Conservation (phyloP, 2,888 invertebrate genomes). For the Acronicta alni region DNA sequence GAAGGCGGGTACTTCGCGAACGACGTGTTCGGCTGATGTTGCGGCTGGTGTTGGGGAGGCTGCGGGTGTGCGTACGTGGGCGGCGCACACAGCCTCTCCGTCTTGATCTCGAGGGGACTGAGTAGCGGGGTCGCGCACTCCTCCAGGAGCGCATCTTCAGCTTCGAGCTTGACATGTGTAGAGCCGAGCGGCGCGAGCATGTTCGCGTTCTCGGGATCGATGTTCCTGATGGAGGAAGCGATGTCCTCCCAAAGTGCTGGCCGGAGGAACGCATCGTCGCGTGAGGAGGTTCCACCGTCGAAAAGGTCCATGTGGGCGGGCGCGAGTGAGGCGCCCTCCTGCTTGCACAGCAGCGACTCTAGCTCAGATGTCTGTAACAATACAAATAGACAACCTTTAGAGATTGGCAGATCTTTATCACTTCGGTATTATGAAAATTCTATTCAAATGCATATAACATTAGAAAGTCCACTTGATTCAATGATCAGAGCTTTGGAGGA, state of each 20-base stretch:
- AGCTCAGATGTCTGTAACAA: slow-evolving; percentile 93
- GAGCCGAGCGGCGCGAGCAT: slow-evolving; percentile 92
- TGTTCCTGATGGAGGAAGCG: slow-evolving; percentile 96
- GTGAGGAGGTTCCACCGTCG: slow-evolving; percentile 87
- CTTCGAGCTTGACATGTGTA: slow-evolving; percentile 94
- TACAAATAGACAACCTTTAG: slow-evolving; percentile 29
- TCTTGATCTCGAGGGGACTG: slow-evolving; percentile 94
- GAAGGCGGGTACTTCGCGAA: slow-evolving; percentile 84
- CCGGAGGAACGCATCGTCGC: slow-evolving; percentile 96
- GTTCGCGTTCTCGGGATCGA: slow-evolving; percentile 96
- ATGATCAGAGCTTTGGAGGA: slow-evolving; percentile 35
- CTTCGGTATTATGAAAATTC: slow-evolving; percentile 53
- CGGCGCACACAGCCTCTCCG: slow-evolving; percentile 91
- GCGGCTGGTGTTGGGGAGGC: slow-evolving; percentile 76
- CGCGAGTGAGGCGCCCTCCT: slow-evolving; percentile 91
- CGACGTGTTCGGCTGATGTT: slow-evolving; percentile 74
- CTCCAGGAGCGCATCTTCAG: slow-evolving; percentile 90
- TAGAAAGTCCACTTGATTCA: slow-evolving; percentile 49
- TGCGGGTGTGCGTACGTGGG: slow-evolving; percentile 83
- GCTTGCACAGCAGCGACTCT: slow-evolving; percentile 94
- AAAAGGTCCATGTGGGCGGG: slow-evolving; percentile 90
- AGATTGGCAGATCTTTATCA: slow-evolving; percentile 47
- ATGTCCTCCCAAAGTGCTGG: slow-evolving; percentile 98
- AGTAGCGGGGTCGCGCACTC: slow-evolving; percentile 92
- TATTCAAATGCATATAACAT: slow-evolving; percentile 59